Evolutionary conservation across 1,140 invertebrate species (phyloP).

Genomic region (Aphelinus atriplicis): DNA sequence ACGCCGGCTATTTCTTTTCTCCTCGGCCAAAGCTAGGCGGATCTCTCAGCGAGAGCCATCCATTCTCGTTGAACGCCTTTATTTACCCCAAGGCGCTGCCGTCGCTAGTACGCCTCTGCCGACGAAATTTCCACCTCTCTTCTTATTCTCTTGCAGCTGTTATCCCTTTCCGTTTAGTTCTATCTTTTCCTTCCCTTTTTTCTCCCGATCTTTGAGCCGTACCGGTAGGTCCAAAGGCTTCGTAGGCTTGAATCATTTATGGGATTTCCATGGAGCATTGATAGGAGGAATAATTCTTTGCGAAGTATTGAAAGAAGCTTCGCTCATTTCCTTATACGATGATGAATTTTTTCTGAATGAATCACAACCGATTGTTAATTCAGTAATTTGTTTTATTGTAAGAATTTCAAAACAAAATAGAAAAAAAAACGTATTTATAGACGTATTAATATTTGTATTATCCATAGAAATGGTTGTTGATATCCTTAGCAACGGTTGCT

Average conservation of each 20-base stretch:
- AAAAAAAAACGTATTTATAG: too few species aligned
- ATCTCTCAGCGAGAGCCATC: constrained; percentile 53
- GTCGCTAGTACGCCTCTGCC: not conserved
- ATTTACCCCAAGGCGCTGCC: constrained; percentile 51
- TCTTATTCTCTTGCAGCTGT: constrained; percentile 26
- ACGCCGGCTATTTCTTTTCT: constrained; percentile 39
- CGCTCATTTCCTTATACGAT: too few species aligned
- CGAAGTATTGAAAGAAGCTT: too few species aligned
- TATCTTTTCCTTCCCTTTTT: constrained; percentile 27
- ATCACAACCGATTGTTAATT: too few species aligned
- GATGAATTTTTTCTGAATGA: too few species aligned
- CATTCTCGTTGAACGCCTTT: constrained; percentile 64
- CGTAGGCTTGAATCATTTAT: constrained; percentile 17
- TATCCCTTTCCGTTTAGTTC: constrained; percentile 31
- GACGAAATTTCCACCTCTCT: constrained; percentile 14
- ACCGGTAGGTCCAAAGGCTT: constrained; percentile 4
- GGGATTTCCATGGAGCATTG: not conserved
- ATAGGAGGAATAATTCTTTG: too few species aligned
- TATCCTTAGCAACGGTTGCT: too few species aligned
- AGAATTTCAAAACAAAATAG: too few species aligned
- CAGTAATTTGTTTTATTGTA: too few species aligned
- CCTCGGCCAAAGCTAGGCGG: not conserved
- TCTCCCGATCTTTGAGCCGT: not conserved
- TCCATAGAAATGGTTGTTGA: too few species aligned
- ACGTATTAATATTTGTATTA: too few species aligned